These are phyloP conservation scores for Gallinago media DNA, from an alignment of 2,113 vertebrate species.

Conservation along the genomic window DNA sequence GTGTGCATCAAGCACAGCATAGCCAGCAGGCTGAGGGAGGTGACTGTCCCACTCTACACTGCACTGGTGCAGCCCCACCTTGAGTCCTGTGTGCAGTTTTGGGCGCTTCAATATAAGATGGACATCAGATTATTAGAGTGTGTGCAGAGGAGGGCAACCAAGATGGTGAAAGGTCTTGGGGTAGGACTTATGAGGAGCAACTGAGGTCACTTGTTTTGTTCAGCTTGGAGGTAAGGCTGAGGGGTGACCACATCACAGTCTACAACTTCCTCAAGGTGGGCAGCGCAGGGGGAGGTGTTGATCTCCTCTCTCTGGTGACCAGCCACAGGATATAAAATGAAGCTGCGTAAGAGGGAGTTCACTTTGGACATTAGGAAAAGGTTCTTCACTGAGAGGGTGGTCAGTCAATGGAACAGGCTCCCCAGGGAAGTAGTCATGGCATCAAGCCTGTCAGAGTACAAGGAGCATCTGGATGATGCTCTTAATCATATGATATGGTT, in stretches of 20 bases:
- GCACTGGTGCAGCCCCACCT: not conserved
- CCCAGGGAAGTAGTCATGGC: not conserved
- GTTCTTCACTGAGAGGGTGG: not conserved
- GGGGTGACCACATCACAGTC: not conserved
- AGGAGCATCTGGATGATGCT: not conserved
- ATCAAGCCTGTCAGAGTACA: not conserved
- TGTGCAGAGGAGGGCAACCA: not conserved
- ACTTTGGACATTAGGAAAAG: not conserved
- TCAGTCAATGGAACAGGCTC: not conserved
- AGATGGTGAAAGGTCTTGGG: not conserved
- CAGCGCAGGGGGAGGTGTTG: fast-evolving
- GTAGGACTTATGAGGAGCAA: not conserved
- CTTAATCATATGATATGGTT: not conserved
- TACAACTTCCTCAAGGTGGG: not conserved
- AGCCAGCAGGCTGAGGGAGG: fast-evolving
- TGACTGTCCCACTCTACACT: not conserved
- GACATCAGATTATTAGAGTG: not conserved
- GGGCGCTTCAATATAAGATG: not conserved
- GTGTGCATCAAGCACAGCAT: not conserved
- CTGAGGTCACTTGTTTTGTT: not conserved
- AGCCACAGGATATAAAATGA: not conserved
- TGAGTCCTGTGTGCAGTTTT: not conserved
- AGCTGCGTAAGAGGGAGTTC: not conserved
- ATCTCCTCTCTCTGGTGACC: not conserved
- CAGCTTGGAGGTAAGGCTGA: not conserved